Base-by-base conservation (phyloP, 2,113 vertebrate species). In the Suricata suricatta region DNA sequence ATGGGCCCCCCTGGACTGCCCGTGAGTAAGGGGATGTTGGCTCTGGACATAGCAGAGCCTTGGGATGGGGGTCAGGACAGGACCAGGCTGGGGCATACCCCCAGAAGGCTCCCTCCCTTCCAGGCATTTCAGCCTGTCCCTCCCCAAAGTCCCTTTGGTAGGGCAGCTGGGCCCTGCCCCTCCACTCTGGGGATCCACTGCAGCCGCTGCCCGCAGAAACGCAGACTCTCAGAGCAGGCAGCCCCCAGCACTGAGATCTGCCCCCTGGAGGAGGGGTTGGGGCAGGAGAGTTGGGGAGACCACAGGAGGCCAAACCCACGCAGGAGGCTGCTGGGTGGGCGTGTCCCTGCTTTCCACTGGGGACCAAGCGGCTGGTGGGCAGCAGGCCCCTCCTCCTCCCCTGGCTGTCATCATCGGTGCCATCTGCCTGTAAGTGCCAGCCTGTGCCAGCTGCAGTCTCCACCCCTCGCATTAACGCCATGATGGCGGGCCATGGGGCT, bases 1-100 rank as follows among this genome's bases (percentile, higher is more conserved):
- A 99, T 99, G 79, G 99, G 99, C 2, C 98, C 99, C 7, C 99
- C 99, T 0, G 99, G 99, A 92, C 98, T 99, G 72, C 99, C 99
- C 0, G 99, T 99, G 98, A 99, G 99, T 99, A 97, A 74, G 90
- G 41, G 35, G 76, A 7, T 3, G 12, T 25, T 77, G 50, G 13
- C 6, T 68, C 13, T 60, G 16, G 52, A 63, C 54, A 2, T 64
- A 4, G 29, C 0, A 1, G 68, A 35, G 83, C 57, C 50, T 21
- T 7, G 31, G 96, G 64, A 41, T 7, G n/a, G 85, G 41, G 21
- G 74, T 31, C 31, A 83, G 52, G 64, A 29, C 17, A n/a, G 66
- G 64, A 7, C 50, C 3, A 6, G 31, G n/a, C 38, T 35, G 71
- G n/a, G 47, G n/a, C 3, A 16, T 16, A 66, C 41, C 54, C 47